Base-by-base conservation (phyloP, 2,797 vertebrate species). In the Schizopygopsis malacanthus region DNA sequence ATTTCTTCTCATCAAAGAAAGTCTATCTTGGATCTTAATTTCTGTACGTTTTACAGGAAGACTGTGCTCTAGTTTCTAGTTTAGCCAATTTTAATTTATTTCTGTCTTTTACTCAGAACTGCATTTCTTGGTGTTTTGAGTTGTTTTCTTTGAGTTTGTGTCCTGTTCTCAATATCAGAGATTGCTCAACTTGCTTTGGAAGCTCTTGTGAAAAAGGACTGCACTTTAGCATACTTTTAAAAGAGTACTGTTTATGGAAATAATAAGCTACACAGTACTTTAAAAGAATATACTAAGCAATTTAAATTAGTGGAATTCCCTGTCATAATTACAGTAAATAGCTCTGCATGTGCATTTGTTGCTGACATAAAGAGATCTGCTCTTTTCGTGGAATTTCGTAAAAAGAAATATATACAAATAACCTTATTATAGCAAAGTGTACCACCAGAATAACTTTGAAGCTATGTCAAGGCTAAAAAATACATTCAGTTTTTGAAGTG, bases 1-100 rank as follows among this genome's bases (percentile, higher is more conserved):
- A 33, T 11, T 50, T 47, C 59, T 84, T 79, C 33, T 77, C 39
- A 16, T 87, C 79, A 76, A 71, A 85, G 28, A 65, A 81, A 71
- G 52, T 50, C 33, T 20, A 50, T 72, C 47, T 37, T 43, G 33
- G 63, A 78, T 56, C 83, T 45, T 69, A 79, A 79, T 85, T 59
- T 37, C 18, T 71, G 9, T 22, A 22, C n/a, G 47, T 45, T 85
- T 43, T 56, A 69, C 10, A 54, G n/a, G 16, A 33, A 33, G 33
- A 33, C 33, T 28, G 16, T 22, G 37, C 37, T 78, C 10, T 52
- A 54, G 45, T 67, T 77, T 76, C 12, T 76, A 13, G 13, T 22
- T 1, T 45, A 22, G 10, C 22, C 63, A 13, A 20, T 82, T 54
- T 6, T 28, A 20, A 59, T 20, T 10, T 50, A 22, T 18, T 28